A percentile compares a stretch with the other conserved stretches of the same genome.
Evolutionary conservation across 2,888 invertebrate species (phyloP).

Genomic region (Acanthococcus lagerstroemiae): DNA sequence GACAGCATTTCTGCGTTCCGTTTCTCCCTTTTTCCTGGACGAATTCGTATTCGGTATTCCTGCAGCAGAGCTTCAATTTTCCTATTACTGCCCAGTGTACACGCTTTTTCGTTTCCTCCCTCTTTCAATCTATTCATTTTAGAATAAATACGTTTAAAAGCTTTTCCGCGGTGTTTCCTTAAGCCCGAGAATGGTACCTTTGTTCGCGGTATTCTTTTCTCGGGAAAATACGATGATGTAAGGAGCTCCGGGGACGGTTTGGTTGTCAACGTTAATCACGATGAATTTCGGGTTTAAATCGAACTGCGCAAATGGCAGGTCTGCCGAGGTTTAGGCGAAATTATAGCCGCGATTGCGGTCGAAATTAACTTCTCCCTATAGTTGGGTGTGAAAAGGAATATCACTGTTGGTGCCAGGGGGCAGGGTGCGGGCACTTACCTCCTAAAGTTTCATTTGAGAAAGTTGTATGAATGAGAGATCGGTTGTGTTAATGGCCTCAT

Average conservation of each 20-base stretch:
- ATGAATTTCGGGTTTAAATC: not conserved
- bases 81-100: slow-evolving; percentile 13
- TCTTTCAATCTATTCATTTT: slow-evolving; percentile 20
- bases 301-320: no score
- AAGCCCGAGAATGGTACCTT: slow-evolving; percentile 18
- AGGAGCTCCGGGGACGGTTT: not conserved
- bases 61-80: slow-evolving; percentile 2
- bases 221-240: no score
- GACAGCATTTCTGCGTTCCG: slow-evolving; percentile 9
- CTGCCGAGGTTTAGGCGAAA: no score
- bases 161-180: slow-evolving; percentile 18
- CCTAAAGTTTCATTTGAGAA: no score
- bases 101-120: slow-evolving; percentile 18
- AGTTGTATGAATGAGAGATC: no score
- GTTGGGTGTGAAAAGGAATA: no score
- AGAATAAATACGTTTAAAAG: slow-evolving; percentile 25
- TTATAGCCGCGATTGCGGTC: no score
- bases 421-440: no score
- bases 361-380: no score
- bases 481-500: no score
- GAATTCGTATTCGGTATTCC: slow-evolving; percentile 14
- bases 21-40: not conserved
- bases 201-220: not conserved
- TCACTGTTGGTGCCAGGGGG: no score
- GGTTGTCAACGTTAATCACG: no score